These are phyloP conservation scores for Psittacara wagleri DNA, from an alignment of 2,113 vertebrate genomes.

Conservation along the genomic window DNA sequence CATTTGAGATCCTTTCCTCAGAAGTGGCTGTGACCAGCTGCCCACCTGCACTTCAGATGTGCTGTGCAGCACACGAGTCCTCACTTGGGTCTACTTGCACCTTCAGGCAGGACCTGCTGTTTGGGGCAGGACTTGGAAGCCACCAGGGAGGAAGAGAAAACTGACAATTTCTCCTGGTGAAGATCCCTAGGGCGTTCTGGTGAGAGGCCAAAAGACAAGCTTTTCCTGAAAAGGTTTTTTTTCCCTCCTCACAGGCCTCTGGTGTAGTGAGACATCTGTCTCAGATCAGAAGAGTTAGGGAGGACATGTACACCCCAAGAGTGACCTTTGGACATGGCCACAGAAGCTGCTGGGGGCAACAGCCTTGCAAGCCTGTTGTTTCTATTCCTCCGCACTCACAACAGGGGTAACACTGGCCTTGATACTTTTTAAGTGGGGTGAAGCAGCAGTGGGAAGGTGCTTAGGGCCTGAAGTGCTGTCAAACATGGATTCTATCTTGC, in stretches of 20 bases:
- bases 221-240: not conserved
- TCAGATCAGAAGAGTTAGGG: fast-evolving
- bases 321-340: fast-evolving
- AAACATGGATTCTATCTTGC: not conserved
- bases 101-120: not conserved
- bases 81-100: fast-evolving
- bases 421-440: fast-evolving
- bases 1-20: not conserved
- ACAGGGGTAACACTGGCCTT: no score
- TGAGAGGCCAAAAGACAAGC: not conserved
- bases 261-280: fast-evolving
- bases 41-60: not conserved
- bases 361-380: not conserved
- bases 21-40: not conserved
- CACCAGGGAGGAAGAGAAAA: not conserved
- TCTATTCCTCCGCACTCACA: fast-evolving
- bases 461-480: not conserved
- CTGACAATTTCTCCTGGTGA: not conserved
- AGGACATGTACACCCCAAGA: fast-evolving
- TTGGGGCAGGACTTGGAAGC: not conserved
- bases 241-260: fast-evolving
- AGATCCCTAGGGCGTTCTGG: not conserved
- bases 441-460: not conserved
- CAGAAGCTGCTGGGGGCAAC: no score
- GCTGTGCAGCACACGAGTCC: fast-evolving